Evolutionary conservation across 1,140 invertebrate species (phyloP), one percentile per base, ranked within the genome.

Genomic region (Brachionus koreanus): DNA sequence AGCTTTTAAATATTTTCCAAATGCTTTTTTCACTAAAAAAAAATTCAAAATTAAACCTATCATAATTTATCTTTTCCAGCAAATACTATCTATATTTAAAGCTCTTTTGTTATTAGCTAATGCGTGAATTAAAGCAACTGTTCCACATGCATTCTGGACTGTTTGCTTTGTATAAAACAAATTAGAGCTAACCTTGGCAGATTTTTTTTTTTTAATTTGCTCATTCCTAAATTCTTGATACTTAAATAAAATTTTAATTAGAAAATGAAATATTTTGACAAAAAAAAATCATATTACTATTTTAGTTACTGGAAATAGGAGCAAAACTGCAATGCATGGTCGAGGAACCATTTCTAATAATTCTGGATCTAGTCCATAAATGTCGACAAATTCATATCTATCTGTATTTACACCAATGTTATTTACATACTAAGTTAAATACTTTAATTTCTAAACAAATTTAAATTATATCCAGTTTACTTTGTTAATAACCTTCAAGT

Each of bases 131-230:
- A 98, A 88, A 35, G 95, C 96, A 83, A 98, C 92, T 1, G 95
- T 97, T 29, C 96, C 96, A 90, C 96, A 98, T 3, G 96, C 95
- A 91, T 98, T 99, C 43, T 92, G 92, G 65, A 98, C 92, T 76
- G 92, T 93, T 88, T 99, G 97, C 85, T 94, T 94, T 90, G 87
- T 93, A 95, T 88, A 93, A 98, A 61, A 97, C 86, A 85, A 92
- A 90, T n/a, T 90, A 76, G 91, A 84, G 84, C 16, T 83, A 25
- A 72, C 33, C 39, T 72, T 57, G 35, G 4, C 1, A 9, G 12
- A 4, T 13, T n/a, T 10, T 37, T 75, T 46, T 43, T 52, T 16
- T 37, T 83, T 46, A 13, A 83, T n/a, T 65, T 83, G 46, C 29
- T 82, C 13, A 91, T 52, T 88, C 76, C 91, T 90, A 85, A 92